Conservation (phyloP, 2,113 vertebrate genomes). For the Lamprotornis superbus region DNA sequence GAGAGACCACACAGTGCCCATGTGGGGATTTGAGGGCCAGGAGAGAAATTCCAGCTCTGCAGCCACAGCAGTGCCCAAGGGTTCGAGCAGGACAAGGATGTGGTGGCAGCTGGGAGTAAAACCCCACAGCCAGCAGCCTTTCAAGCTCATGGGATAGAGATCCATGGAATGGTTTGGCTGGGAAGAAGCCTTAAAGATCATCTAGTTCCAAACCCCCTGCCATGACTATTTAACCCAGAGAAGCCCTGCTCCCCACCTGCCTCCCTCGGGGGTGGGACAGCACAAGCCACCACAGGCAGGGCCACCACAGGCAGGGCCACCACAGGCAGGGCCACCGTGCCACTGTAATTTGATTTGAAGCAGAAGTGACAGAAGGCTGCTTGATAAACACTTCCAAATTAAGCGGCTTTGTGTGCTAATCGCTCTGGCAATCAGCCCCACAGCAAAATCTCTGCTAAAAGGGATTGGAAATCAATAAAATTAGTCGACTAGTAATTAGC, state of each 20-base stretch:
- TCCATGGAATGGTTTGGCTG: not conserved
- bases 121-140: not conserved
- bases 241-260: not conserved
- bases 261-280: accelerated
- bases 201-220: not conserved
- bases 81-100: not conserved
- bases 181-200: not conserved
- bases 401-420: conserved; percentile 67
- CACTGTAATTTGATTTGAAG: not conserved
- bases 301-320: too few species aligned
- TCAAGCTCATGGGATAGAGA: too few species aligned
- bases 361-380: conserved; percentile 64
- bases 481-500: conserved; percentile 66
- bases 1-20: not conserved
- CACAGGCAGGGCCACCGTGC: not conserved
- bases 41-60: not conserved
- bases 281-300: accelerated
- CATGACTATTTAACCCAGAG: not conserved
- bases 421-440: conserved; percentile 53
- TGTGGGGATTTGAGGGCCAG: not conserved
- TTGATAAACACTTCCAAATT: conserved; percentile 67
- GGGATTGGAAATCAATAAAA: conserved; percentile 72
- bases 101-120: not conserved
- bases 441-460: conserved; percentile 63
- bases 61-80: accelerated